Evolutionary conservation across 2,888 invertebrate species (phyloP).

Genomic region (Lasius platythorax): DNA sequence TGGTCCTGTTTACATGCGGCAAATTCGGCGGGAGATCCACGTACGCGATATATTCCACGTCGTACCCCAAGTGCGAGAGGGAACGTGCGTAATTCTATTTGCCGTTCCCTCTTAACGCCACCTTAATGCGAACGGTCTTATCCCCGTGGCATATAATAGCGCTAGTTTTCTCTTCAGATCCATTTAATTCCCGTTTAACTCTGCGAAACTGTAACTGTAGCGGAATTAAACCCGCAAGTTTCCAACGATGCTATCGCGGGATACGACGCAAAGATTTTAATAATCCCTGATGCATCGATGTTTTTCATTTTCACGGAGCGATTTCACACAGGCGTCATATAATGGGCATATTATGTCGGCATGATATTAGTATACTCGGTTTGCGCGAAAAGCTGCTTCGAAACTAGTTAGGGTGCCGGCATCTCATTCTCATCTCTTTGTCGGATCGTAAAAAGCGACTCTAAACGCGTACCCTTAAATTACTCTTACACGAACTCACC

Average conservation of each 20-base stretch:
- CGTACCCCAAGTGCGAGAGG: background rate
- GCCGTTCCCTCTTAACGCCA: background rate
- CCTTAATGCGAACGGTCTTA: slow-evolving; percentile 35
- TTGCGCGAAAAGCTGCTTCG: background rate
- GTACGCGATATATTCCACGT: background rate
- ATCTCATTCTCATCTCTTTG: background rate
- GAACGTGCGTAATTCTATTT: slow-evolving; percentile 38
- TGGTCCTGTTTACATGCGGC: slow-evolving; percentile 21
- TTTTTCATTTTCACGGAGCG: background rate
- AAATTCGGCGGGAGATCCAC: slow-evolving; percentile 28
- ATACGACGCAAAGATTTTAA: background rate
- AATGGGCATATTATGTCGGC: background rate
- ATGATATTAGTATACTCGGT: background rate
- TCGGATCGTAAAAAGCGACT: background rate
- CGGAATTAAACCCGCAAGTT: slow-evolving; percentile 12
- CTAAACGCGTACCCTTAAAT: background rate
- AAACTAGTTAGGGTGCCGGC: background rate
- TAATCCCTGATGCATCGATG: background rate
- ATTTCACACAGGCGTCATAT: background rate
- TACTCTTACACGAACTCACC: background rate
- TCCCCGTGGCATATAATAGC: slow-evolving; percentile 14
- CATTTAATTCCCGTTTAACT: slow-evolving; percentile 28
- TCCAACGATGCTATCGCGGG: background rate
- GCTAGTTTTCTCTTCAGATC: slow-evolving; percentile 43
- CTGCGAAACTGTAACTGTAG: background rate